Evolutionary conservation across 2,797 vertebrate species (phyloP), one percentile per base, ranked within the genome.

Genomic region (Intellagama lesueurii): DNA sequence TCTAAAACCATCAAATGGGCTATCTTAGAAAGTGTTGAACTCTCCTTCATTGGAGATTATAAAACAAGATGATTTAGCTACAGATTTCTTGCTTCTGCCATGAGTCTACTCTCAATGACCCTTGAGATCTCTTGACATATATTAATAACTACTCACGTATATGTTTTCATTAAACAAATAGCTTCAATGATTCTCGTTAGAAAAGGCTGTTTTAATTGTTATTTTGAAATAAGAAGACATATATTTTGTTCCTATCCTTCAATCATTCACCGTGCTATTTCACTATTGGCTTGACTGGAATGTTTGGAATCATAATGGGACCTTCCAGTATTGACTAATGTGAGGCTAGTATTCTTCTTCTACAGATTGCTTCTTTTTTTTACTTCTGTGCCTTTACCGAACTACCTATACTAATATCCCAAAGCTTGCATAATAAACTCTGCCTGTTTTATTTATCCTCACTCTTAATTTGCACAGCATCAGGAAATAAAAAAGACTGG

Each of bases 361-460:
- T 44, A 26, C 17, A 49, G 5, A 66, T 32, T 64, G 24, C 49
- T 78, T n/a, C n/a, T 69, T 24, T 26, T 28, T 26, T 6, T 75
- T n/a, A 76, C 17, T 70, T 9, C 47, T 6, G 28, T 11, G 19
- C 30, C 3, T 40, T n/a, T 9, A 32, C 47, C 0, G 87, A 87
- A 87, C 87, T 7, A 3, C 35, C 86, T 1, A 14, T 88, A 89
- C 75, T 70, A 81, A 93, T 92, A 60, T 85, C 92, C 73, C 26
- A 78, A 86, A 82, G 7, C 17, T 44, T 88, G 86, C 30, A 28
- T 52, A 32, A 47, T 85, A 90, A 91, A 76, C 35, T 93, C 90
- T 88, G 87, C 40, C 86, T 90, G 83, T 28, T 22, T 92, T 91
- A 94, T 83, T 87, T 83, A 85, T 79, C 87, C 77, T 87, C 75